Percentiles rank a stretch among this genome's conserved stretches.
Conservation (phyloP, 2,797 vertebrate species). For the Sebastes elongatus region DNA sequence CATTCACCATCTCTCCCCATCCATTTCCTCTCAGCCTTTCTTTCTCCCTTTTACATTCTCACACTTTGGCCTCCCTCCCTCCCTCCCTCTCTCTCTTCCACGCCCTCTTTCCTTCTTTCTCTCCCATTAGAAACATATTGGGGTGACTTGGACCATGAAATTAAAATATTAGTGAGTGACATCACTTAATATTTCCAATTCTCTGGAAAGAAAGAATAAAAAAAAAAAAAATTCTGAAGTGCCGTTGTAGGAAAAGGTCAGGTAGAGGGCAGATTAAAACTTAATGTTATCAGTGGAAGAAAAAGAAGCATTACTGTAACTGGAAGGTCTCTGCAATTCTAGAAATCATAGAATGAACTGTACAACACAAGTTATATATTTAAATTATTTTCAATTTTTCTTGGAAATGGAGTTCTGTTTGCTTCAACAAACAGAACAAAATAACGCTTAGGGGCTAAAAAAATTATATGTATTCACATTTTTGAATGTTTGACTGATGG, state of each 20-base stretch:
- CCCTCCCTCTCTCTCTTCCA: background rate
- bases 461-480: background rate
- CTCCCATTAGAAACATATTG: constrained; percentile 79
- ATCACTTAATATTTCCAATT: constrained; percentile 81
- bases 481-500: background rate
- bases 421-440: background rate
- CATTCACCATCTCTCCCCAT: constrained; percentile 21
- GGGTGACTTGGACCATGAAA: constrained; percentile 85
- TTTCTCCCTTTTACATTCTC: background rate
- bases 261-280: constrained; percentile 45
- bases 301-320: background rate
- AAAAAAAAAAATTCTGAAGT: constrained; percentile 35
- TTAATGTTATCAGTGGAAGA: background rate
- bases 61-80: background rate
- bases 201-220: constrained; percentile 59
- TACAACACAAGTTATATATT: background rate
- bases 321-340: background rate
- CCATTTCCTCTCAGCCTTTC: constrained; percentile 6
- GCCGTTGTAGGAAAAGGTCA: constrained; percentile 45
- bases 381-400: background rate
- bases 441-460: background rate
- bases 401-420: background rate
- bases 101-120: constrained; percentile 35
- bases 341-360: background rate
- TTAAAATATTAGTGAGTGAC: constrained; percentile 85